Percentiles rank a stretch among this genome's conserved stretches.
Evolutionary conservation across 2,888 invertebrate species (phyloP).

Genomic region (Deilephila porcellus): DNA sequence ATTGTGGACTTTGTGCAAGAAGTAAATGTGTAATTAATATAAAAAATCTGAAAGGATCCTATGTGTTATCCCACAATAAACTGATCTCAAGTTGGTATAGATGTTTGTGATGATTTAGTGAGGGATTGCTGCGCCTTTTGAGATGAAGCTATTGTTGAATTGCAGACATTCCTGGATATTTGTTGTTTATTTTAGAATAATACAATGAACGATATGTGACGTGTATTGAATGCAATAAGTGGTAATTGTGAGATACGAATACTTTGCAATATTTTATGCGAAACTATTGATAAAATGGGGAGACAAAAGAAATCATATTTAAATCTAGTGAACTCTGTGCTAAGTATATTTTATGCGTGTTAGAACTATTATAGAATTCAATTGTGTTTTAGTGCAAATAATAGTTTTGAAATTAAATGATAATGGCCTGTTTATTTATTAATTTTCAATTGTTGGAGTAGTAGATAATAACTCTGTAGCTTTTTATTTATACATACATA

Average conservation of each 20-base stretch:
- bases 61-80: not conserved
- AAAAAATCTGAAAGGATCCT: not conserved
- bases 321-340: no score
- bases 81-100: slow-evolving; percentile 15
- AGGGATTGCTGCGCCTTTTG: slow-evolving; percentile 6
- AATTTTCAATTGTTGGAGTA: not conserved
- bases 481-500: no score
- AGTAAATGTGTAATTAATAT: not conserved
- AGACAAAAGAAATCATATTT: not conserved
- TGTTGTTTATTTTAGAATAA: not conserved
- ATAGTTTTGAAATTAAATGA: no score
- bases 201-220: not conserved
- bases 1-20: no score
- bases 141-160: not conserved
- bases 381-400: no score
- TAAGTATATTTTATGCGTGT: no score
- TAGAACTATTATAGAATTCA: no score
- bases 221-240: not conserved
- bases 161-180: slow-evolving; percentile 40
- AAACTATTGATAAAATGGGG: not conserved
- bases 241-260: not conserved
- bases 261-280: not conserved
- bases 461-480: not conserved
- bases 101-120: slow-evolving; percentile 2
- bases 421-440: not conserved